Evolutionary conservation across 2,797 vertebrate species (phyloP), one percentile per base, ranked within the genome.

Genomic region (Hirundo rustica): DNA sequence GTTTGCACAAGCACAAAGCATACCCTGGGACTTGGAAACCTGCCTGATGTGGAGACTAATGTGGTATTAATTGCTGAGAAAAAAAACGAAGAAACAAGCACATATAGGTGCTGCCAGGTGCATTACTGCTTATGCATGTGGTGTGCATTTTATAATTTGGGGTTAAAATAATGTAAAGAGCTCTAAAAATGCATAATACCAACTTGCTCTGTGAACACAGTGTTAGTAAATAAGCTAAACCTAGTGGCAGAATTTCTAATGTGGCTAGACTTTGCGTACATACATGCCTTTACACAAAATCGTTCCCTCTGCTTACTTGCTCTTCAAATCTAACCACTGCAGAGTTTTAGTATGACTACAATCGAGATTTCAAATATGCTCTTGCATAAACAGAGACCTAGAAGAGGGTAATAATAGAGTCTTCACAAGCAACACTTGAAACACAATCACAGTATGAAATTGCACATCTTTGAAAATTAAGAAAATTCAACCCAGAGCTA

Each of bases 251-350:
- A 58, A 4, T 61, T 87, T 50, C 42, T 72, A 90, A 68, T 5
- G 15, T 0, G 8, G 62, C 8, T 10, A 61, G 16, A 2, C 77
- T 87, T 42, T 0, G 22, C 17, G 20, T 42, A 55, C 1, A 10
- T 9, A 30, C 6, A 5, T 18, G 13, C 6, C 36, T 29, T 68
- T 73, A n/a, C 19, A 89, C 9, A 68, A 81, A 88, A 50, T 19
- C 0, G 15, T 29, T 23, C 71, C 34, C 15, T 62, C 40, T n/a
- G 47, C 51, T 57, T 53, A 23, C 14, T 16, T 82, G 13, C 23
- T 85, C 30, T 85, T 62, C 64, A 61, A 25, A 29, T 61, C 55
- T 77, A 40, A 42, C 32, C 27, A 32, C 6, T 88, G 60, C 15
- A 73, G 54, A 87, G 16, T 47, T 78, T 50, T 26, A 82, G 14